Percentiles rank a stretch among this genome's conserved stretches.
phyloP scores from a whole-genome alignment of 2,888 invertebrate genomes.

The Apocheima hispidaria region DNA sequence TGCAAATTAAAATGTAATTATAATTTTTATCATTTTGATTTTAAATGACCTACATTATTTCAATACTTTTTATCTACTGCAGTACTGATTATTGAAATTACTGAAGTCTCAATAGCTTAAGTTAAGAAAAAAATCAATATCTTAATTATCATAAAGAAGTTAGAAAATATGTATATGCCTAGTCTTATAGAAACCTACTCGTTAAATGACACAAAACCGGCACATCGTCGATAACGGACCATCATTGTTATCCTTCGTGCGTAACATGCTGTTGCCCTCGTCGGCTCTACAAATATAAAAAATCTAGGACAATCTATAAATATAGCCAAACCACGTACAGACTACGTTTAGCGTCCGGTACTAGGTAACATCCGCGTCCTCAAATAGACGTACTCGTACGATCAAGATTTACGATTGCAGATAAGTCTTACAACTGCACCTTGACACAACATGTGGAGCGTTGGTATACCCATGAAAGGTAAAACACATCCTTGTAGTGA shows the following conservation, averaged over 20 bases:
- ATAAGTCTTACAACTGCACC: slow-evolving; percentile 20
- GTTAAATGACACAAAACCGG: slow-evolving; percentile 52
- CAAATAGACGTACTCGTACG: slow-evolving; percentile 15
- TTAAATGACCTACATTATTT: too few species aligned
- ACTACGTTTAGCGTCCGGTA: slow-evolving; percentile 13
- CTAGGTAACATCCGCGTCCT: slow-evolving; percentile 22
- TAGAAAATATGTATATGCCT: too few species aligned
- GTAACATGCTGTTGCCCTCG: slow-evolving; percentile 63
- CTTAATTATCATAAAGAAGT: too few species aligned
- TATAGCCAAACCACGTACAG: slow-evolving; percentile 30
- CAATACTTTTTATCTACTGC: too few species aligned
- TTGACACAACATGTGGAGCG: slow-evolving; percentile 19
- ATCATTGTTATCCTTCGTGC: slow-evolving; percentile 71
- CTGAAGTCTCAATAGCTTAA: too few species aligned
- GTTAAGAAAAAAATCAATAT: too few species aligned
- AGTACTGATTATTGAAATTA: too few species aligned
- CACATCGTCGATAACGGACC: slow-evolving; percentile 54
- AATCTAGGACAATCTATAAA: slow-evolving; percentile 41
- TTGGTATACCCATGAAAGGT: slow-evolving; percentile 13
- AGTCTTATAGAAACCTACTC: neutral
- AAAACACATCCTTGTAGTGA: slow-evolving; percentile 25
- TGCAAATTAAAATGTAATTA: too few species aligned
- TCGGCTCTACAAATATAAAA: slow-evolving; percentile 30
- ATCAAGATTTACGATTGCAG: slow-evolving; percentile 1
- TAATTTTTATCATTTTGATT: too few species aligned